Base-by-base conservation (phyloP, 1,140 invertebrate genomes). In the Mamestra configurata region DNA sequence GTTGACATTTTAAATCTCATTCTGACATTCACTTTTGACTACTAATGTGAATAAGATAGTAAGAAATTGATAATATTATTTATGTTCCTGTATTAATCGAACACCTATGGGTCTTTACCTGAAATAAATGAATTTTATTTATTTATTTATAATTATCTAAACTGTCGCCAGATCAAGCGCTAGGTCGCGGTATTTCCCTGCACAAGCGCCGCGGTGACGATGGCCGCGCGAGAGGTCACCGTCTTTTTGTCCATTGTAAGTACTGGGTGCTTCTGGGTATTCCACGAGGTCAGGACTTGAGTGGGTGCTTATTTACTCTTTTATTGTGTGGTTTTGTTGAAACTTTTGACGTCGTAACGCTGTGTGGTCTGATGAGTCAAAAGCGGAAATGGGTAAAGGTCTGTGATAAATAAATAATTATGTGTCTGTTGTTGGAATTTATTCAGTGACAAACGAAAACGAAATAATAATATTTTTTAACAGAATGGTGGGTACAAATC, bases 171-270 rank as follows among this genome's bases (percentile, higher is more conserved):
- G 51, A 78, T 49, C 70, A 75, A 78, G 68, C 27, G 37, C 59
- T 84, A 87, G 88, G 86, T 83, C 81, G 80, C 53, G 70, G 82
- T 77, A 81, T 87, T 88, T 88, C 82, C 83, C 76, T 40, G 31
- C 71, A 40, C 55, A 10, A 27, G 43, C 27, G 66, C 49, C 27
- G 31, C 27, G 27, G 11, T 61, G 46, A 40, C 68, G 24, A 35
- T 10, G 24, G 46, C 15, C 46, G 15, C 18, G 15, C 22, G 13
- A 64, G 73, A 76, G 73, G 73, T 76, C 73, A 61, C 8, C 24
- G 15, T 7, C 57, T 82, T 80, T 82, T 82, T 82, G 76, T 61
- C 4, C 13, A 46, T 43, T 18, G 13, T 46, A 20, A 61, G 6
- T 59, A 11, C 15, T 35, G 51, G 49, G 72, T 76, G 55, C 24